These are phyloP conservation scores for Pipra filicauda DNA, from an alignment of 2,113 vertebrate species.

Conservation along the genomic window DNA sequence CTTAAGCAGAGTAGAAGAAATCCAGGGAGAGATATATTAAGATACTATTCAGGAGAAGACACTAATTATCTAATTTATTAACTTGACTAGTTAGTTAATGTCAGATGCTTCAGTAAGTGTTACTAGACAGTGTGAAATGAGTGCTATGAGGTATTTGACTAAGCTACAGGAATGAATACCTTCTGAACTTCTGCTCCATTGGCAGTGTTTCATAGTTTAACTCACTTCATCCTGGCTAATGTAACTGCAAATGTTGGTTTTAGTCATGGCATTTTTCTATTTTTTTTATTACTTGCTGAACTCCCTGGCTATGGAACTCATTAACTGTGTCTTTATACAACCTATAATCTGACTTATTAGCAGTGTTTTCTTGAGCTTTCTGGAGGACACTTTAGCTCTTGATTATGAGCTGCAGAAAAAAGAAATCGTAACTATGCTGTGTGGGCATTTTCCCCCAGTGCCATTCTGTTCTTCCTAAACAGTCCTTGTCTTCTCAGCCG, in stretches of 20 bases:
- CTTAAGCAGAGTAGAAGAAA: neutral
- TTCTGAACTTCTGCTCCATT: constrained; percentile 17
- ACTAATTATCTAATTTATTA: constrained; percentile 5
- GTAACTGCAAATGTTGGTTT: neutral
- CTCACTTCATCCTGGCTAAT: constrained; percentile 44
- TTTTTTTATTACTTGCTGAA: neutral
- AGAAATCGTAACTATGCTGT: neutral
- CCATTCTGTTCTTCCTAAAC: neutral
- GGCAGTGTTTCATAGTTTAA: constrained; percentile 17
- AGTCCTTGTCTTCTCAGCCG: neutral
- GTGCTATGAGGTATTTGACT: neutral
- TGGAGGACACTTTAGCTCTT: neutral
- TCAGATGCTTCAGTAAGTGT: constrained; percentile 12
- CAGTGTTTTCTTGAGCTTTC: neutral
- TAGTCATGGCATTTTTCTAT: neutral
- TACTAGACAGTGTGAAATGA: constrained; percentile 23
- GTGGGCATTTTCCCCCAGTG: neutral
- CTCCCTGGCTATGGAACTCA: neutral
- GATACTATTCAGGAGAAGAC: neutral
- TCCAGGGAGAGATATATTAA: neutral
- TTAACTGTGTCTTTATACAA: neutral
- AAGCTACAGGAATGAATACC: constrained; percentile 20
- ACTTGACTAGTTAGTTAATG: constrained; percentile 19
- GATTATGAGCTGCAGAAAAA: neutral
- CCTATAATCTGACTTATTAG: neutral